Base-by-base conservation (phyloP, 2,113 vertebrate genomes). In the Pseudopodoces humilis region DNA sequence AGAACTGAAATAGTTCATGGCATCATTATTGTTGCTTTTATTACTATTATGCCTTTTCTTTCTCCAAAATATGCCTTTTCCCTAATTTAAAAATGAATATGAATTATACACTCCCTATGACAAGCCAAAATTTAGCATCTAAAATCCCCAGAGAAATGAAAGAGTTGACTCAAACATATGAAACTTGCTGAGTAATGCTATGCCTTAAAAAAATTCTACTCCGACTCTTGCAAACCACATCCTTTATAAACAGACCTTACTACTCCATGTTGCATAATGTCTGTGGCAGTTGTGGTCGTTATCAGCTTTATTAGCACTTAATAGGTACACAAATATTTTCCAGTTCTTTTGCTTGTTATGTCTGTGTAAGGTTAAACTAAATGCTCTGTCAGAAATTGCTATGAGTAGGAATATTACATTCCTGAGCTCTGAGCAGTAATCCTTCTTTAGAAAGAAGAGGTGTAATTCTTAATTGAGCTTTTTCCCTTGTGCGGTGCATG, bases 131-230 rank as follows among this genome's bases (percentile, higher is more conserved):
- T 25, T 7, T 27, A 65, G 30, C 47, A 56, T 62, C n/a, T 86
- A 25, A 92, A 69, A 86, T 67, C 35, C 19, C 17, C 17, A 69
- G 56, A 75, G 55, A 71, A 86, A 41, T 28, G 4, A 49, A 37
- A 90, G 28, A 12, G 28, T 52, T 83, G 35, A 88, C 53, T 90
- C 47, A n/a, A 84, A 15, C 24, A 18, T 60, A 56, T 39, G 69
- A 92, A 92, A 96, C 3, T 93, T 96, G 95, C 95, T 96, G 94
- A 96, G 83, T 94, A 84, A 97, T 69, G 56, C 70, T 91, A 92
- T 16, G 21, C 31, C 65, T 60, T 62, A 37, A 89, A 94, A 86
- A 93, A 86, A 7, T 11, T 59, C 53, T 33, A 18, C 55, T 86
- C 33, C 39, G n/a, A 47, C 8, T 71, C 71, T 50, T 86, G 28